Evolutionary conservation across 2,888 invertebrate genomes (phyloP), one percentile per base, ranked within the genome.

Genomic region (Gastrophysa polygoni): DNA sequence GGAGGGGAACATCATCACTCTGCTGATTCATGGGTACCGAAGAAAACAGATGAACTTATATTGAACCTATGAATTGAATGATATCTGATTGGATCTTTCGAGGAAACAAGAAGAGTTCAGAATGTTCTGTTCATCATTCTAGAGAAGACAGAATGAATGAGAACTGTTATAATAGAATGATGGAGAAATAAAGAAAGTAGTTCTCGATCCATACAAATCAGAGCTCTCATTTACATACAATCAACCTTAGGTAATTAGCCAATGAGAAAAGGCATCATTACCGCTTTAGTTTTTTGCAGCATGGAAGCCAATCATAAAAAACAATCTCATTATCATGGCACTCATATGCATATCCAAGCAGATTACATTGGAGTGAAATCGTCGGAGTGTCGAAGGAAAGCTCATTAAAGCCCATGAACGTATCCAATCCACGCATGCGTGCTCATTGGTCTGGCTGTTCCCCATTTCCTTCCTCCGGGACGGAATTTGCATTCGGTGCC

Each of bases 381-480:
- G 34, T 56, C 55, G 57, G 54, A 38, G 61, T 34, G 34, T 56
- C 55, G 57, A 52, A 38, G 61, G 47, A 67, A 65, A 61, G 63
- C 66, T 68, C 58, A 66, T 68, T 63, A 72, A 70, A 74, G 72
- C 72, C 70, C 71, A 75, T 73, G 73, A 76, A 64, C 60, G 71
- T 73, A 71, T 58, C 71, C 68, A 71, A 69, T 72, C 71, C 66
- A 76, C 78, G 78, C 77, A 77, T 76, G 77, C 77, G 78, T 74
- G 75, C 69, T 72, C 77, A 76, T 59, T 77, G 74, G 71, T 68
- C 73, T 73, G 76, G 75, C 74, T 77, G 77, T 73, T 77, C 77
- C 73, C 75, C 72, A 77, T 75, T 80, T 80, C 80, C 80, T 80
- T 80, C 80, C 79, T 78, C 66, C 71, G 73, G 55, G 24, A 43